Base-by-base conservation (phyloP, 2,888 invertebrate species). In the Athalia circularis region DNA sequence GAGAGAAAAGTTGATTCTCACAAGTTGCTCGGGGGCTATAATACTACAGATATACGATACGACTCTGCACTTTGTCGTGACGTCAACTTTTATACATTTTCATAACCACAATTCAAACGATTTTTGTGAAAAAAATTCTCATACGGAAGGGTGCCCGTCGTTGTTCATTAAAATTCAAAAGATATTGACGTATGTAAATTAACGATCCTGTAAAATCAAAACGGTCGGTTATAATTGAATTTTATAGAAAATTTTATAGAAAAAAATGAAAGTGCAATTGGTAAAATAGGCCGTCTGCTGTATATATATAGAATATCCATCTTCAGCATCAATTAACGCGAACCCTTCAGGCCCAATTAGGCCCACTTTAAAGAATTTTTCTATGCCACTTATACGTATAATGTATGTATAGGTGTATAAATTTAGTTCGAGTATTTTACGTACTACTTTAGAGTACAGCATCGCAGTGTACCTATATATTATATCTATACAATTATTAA, bases 291-390 rank as follows among this genome's bases (percentile, higher is more conserved):
- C 52, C 29, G n/a, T 52, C 43, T n/a, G 68, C 54, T 68, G 29
- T 68, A 13, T 70, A 52, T 57, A 54, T 29, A 72, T 15, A n/a
- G 47, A 50, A 57, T 57, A 74, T 29, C 29, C 29, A 29, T 29
- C 29, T 29, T 2, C 29, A 29, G 2, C 29, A 29, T 29, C 29
- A 29, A 78, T 74, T 74, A 65, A 74, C 72, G 62, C 29, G 47
- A 78, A 62, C 52, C 61, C 74, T 74, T 78, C 64, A 54, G n/a
- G 74, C 65, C 70, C 57, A 54, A 62, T 54, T 74, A 57, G 74
- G 43, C 68, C 9, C 65, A 59, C 57, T 74, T 52, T 62, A 29
- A 62, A 50, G 54, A 64, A 75, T 29, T 75, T 75, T 64, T 50
- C 15, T 75, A 52, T 15, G 62, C 29, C 29, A 29, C 29, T 29